A percentile compares a stretch with the other conserved stretches of the same genome.
These are phyloP conservation scores for Actias luna DNA, from an alignment of 2,888 invertebrate genomes.

Conservation along the genomic window DNA sequence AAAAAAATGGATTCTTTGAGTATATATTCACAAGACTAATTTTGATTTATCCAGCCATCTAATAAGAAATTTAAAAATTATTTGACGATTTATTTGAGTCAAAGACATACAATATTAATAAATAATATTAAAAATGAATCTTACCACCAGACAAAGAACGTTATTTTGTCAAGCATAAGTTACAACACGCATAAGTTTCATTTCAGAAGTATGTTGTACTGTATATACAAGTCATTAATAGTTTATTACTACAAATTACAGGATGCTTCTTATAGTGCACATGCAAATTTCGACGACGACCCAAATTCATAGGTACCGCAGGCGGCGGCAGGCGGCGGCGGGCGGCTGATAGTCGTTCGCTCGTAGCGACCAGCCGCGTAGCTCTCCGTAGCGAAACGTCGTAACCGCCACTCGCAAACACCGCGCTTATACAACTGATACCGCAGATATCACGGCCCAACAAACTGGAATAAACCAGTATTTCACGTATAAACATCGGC, in stretches of 20 bases:
- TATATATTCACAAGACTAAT: too few species aligned
- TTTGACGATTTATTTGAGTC: not conserved
- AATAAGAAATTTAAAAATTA: not conserved
- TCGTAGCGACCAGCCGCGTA: conserved; percentile 30
- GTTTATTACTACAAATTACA: not conserved
- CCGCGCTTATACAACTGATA: not conserved
- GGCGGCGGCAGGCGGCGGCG: too few species aligned
- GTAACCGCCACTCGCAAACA: conserved; percentile 23
- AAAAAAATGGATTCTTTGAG: too few species aligned
- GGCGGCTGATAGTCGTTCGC: too few species aligned
- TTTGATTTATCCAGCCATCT: not conserved
- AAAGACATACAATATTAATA: too few species aligned
- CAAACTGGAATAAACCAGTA: conserved; percentile 4
- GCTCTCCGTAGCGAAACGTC: conserved; percentile 38
- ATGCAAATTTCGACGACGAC: conserved; percentile 58
- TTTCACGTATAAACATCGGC: conserved; percentile 5
- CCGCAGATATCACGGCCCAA: conserved; percentile 1
- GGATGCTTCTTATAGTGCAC: conserved; percentile 32
- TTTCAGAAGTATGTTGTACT: too few species aligned
- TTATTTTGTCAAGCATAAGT: too few species aligned
- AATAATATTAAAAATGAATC: too few species aligned
- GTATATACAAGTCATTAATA: too few species aligned
- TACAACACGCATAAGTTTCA: too few species aligned
- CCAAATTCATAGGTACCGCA: conserved; percentile 40
- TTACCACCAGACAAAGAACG: too few species aligned